These are phyloP conservation scores for Drosophila vallismaia DNA, from an alignment of 2,888 invertebrate species.

Conservation along the genomic window DNA sequence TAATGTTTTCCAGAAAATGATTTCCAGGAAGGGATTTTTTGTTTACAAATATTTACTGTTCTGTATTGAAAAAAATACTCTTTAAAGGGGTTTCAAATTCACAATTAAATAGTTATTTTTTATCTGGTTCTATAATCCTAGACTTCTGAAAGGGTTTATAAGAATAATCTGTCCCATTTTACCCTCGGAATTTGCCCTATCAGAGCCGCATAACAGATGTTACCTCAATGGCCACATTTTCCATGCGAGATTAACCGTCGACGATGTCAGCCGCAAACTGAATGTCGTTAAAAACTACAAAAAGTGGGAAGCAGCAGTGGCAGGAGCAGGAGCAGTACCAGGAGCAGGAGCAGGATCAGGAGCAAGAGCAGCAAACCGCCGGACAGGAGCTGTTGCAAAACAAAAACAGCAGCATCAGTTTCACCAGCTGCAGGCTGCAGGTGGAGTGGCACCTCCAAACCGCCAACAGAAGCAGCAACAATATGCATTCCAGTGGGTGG, in stretches of 20 bases:
- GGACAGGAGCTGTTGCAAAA: conserved; percentile 2
- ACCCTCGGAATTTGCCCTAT: conserved; percentile 7
- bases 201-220: conserved; percentile 29
- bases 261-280: conserved; percentile 51
- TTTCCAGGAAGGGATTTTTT: background rate
- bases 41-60: too few species aligned
- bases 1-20: conserved; percentile 26
- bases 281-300: conserved; percentile 50
- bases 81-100: too few species aligned
- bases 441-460: conserved; percentile 33
- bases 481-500: conserved; percentile 20
- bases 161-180: conserved; percentile 9
- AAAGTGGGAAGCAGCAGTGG: conserved; percentile 23
- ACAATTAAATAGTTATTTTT: background rate
- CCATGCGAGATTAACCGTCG: conserved; percentile 41
- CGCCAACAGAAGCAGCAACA: conserved; percentile 52
- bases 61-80: too few species aligned
- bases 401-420: conserved; percentile 17
- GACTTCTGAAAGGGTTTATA: background rate
- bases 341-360: background rate
- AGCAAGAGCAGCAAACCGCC: background rate
- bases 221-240: conserved; percentile 37
- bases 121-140: background rate
- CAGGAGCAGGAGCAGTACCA: conserved; percentile 4
- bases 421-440: conserved; percentile 16